Percentiles rank a stretch among this genome's conserved stretches.
These are phyloP conservation scores for Nibea coibor DNA, from an alignment of 2,113 vertebrate genomes.

Conservation along the genomic window DNA sequence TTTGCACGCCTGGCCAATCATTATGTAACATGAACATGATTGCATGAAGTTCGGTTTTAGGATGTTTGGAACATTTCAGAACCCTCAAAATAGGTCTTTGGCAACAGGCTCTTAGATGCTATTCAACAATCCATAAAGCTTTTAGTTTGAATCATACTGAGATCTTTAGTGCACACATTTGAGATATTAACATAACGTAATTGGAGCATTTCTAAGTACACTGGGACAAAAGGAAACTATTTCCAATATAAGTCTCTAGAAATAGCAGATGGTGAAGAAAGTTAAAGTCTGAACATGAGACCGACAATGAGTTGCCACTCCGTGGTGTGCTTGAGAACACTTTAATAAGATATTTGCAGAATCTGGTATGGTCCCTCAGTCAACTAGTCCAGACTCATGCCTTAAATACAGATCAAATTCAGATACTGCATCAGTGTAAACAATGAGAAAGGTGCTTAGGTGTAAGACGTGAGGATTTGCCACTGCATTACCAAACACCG, in stretches of 20 bases:
- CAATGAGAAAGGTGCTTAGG: conserved; percentile 10
- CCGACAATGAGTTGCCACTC: neutral
- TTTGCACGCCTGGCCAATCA: neutral
- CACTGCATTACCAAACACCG: conserved; percentile 31
- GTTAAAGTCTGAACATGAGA: neutral
- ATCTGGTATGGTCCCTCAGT: conserved; percentile 6
- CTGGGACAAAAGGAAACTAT: neutral
- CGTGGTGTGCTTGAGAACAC: neutral
- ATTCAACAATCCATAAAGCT: neutral
- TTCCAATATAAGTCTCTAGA: neutral
- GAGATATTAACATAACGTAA: neutral
- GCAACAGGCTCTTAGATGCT: neutral
- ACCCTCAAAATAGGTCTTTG: neutral
- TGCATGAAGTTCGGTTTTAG: neutral
- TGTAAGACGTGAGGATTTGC: conserved; percentile 47
- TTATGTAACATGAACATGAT: neutral
- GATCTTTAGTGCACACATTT: neutral
- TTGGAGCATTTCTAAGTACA: neutral
- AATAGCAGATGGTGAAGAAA: neutral
- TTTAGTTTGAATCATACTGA: neutral
- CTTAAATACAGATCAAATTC: conserved; percentile 17
- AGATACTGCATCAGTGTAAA: conserved; percentile 9
- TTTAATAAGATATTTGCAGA: neutral
- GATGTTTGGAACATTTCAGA: neutral
- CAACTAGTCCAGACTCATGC: neutral